A percentile compares a stretch with the other conserved stretches of the same genome.
phyloP scores from a whole-genome alignment of 2,113 vertebrate genomes.

The Hipposideros armiger region DNA sequence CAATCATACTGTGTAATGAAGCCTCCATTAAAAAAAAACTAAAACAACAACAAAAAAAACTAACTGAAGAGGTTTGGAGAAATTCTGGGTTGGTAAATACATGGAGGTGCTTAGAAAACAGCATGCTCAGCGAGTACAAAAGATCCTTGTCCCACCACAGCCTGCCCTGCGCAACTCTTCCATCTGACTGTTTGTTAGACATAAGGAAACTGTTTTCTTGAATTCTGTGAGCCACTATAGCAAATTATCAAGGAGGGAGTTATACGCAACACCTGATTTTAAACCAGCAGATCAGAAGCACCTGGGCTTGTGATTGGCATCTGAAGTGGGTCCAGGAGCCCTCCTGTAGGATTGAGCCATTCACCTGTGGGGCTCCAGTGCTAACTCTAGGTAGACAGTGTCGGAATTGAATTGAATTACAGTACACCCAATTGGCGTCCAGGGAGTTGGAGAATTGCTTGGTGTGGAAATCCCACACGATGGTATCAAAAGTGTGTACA shows the following conservation, averaged over 20 bases:
- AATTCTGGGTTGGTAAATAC: neutral
- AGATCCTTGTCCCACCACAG: neutral
- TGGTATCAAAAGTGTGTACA: rapidly evolving
- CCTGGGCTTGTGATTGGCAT: neutral
- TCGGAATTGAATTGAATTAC: neutral
- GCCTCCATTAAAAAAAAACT: neutral
- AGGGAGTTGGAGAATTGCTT: neutral
- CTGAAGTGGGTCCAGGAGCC: neutral
- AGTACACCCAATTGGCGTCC: neutral
- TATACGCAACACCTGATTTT: neutral
- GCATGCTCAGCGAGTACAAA: neutral
- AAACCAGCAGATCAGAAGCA: neutral
- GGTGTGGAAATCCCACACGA: neutral
- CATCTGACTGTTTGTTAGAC: too few relatives aligned
- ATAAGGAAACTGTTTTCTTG: neutral
- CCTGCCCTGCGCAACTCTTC: neutral
- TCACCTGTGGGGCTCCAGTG: neutral
- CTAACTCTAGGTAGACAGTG: neutral
- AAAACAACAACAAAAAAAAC: neutral
- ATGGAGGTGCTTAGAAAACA: neutral
- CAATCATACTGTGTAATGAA: neutral
- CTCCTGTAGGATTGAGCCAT: neutral
- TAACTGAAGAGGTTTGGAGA: neutral
- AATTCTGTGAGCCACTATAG: neutral
- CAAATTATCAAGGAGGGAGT: neutral